Evolutionary conservation across 2,888 invertebrate genomes (phyloP), one percentile per base, ranked within the genome.

Genomic region (Acronicta psi): DNA sequence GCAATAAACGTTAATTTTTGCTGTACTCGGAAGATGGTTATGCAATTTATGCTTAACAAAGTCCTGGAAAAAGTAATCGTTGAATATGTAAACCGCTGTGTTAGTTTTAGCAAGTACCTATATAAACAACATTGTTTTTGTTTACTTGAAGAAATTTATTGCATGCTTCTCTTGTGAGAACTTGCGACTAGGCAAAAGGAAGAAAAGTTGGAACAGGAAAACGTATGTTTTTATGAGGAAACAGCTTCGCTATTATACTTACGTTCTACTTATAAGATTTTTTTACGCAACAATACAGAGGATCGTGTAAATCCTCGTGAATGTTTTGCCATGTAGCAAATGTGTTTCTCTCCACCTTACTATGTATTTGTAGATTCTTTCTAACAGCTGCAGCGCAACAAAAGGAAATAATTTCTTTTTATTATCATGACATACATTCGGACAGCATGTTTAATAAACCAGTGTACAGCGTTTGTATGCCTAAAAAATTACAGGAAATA

Each of bases 1-100:
- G 73, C 69, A 68, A 73, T 74, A 78, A 69, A 81, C 81, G 83
- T 80, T 84, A 82, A 77, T 85, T 83, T 84, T 77, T 77, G 74
- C 77, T 63, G 49, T 58, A 60, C 71, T 73, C 68, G 55, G 59
- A 55, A 57, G 66, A 66, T 70, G 45, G 59, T 71, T 75, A 75
- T 74, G 64, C 64, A 68, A 67, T 67, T 66, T 70, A 51, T 50
- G 42, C 47, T 66, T 56, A 72, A 62, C 59, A 57, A 59, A 51
- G 51, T 54, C 47, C 17, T 36, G 17, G 45, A 52, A 65, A 64
- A 51, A 49, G 56, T 56, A 45, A 51, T 61, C 36, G 40, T 47
- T 50, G 34, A 59, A 54, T 54, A 43, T 40, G 38, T 31, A 52
- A 50, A 42, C 38, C 20, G 17, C 45, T 59, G 38, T 38, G 18